phyloP scores from a whole-genome alignment of 2,113 vertebrate species.

The Nothobranchius kuhntae region DNA sequence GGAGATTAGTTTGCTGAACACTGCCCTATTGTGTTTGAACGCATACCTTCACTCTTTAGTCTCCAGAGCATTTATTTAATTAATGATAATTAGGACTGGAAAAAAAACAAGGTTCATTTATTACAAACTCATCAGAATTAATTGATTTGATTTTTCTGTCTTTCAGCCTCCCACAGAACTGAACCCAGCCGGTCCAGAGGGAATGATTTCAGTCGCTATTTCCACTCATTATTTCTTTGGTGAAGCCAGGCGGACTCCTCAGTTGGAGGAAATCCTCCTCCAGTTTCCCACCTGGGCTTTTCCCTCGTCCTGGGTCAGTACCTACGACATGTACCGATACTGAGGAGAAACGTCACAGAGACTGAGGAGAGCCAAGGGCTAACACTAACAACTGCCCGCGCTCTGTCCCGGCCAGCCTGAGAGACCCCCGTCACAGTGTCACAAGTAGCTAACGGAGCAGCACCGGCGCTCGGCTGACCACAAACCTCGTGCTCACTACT shows the following conservation, averaged over 20 bases:
- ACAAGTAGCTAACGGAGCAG: conserved; percentile 48
- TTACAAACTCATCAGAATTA: too few species aligned
- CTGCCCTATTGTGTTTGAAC: background rate
- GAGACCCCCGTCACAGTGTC: conserved; percentile 75
- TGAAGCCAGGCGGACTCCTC: conserved; percentile 83
- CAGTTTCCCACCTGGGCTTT: conserved; percentile 90
- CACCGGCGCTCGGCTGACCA: background rate
- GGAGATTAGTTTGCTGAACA: conserved; percentile 11
- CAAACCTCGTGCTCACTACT: conserved; percentile 32
- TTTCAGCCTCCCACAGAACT: conserved; percentile 70
- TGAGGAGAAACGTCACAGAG: conserved; percentile 43
- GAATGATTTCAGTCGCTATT: conserved; percentile 86
- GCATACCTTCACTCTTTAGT: background rate
- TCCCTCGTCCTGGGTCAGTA: conserved; percentile 92
- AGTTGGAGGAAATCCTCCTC: conserved; percentile 78
- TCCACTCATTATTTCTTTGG: conserved; percentile 92
- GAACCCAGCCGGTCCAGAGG: conserved; percentile 78
- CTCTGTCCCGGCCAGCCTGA: conserved; percentile 45
- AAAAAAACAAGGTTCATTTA: too few species aligned
- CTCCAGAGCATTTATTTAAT: background rate
- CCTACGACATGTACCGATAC: conserved; percentile 87
- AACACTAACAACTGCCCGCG: background rate
- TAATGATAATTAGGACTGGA: too few species aligned
- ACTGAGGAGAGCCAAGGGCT: conserved; percentile 9
- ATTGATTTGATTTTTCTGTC: background rate